Percentiles rank a stretch among this genome's conserved stretches.
Conservation (phyloP, 2,113 vertebrate genomes). For the Forbesichthys agassizii region DNA sequence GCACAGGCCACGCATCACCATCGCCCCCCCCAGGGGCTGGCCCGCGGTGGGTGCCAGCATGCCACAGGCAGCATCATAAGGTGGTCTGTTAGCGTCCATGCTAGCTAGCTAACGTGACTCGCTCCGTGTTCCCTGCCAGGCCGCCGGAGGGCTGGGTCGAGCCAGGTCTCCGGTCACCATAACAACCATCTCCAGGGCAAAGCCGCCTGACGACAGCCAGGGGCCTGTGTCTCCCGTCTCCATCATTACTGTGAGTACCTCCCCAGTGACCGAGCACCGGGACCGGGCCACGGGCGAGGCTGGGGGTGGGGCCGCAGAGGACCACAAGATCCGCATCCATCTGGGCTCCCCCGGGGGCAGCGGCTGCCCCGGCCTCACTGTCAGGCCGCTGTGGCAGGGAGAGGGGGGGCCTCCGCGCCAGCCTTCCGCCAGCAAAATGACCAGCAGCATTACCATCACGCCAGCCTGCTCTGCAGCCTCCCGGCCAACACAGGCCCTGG, state of each 20-base stretch:
- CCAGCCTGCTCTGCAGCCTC: conserved; percentile 82
- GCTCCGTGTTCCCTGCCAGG: conserved; percentile 14
- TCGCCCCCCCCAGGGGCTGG: conserved; percentile 81
- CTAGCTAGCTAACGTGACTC: no score
- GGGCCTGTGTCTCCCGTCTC: conserved; percentile 84
- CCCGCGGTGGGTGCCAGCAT: conserved; percentile 23
- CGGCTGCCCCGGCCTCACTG: conserved; percentile 73
- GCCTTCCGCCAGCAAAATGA: conserved; percentile 88
- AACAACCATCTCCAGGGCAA: conserved; percentile 88
- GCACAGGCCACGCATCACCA: conserved; percentile 93
- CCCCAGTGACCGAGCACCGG: conserved; percentile 80
- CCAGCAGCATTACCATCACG: conserved; percentile 93
- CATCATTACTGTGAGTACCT: conserved; percentile 88
- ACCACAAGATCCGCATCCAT: conserved; percentile 98
- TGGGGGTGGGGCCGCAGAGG: conserved; percentile 87
- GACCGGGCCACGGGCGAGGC: conserved; percentile 80
- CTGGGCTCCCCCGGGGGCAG: conserved; percentile 80
- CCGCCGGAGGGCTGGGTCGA: conserved; percentile 67
- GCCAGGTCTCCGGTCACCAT: conserved; percentile 91
- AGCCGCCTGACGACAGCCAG: conserved; percentile 76
- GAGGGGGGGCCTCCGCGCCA: conserved; percentile 86
- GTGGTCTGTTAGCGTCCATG: no score
- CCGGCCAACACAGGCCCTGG: conserved; percentile 84
- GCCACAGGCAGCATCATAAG: no score
- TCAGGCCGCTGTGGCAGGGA: conserved; percentile 79